These are phyloP conservation scores for Manacus vitellinus DNA, from an alignment of 2,113 vertebrate genomes.

Conservation along the genomic window DNA sequence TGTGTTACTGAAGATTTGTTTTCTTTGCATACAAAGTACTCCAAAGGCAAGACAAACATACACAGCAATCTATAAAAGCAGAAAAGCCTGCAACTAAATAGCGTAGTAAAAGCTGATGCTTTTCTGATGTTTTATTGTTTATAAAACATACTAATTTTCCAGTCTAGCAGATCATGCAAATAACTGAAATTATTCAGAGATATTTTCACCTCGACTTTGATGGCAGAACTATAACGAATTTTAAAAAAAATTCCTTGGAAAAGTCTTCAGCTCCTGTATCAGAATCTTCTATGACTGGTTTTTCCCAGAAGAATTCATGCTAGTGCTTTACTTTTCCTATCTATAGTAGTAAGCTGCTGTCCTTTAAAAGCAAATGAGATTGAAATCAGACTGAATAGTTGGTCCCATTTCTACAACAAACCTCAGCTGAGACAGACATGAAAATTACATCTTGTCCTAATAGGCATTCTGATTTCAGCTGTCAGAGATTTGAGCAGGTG, in stretches of 20 bases:
- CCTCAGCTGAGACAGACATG: not conserved
- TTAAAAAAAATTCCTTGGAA: not conserved
- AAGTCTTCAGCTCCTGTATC: not conserved
- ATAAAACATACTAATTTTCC: not conserved
- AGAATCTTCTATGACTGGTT: not conserved
- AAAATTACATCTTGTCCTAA: conserved; percentile 13
- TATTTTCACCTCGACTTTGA: not conserved
- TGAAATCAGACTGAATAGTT: not conserved
- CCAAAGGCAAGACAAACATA: not conserved
- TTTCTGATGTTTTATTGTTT: not conserved
- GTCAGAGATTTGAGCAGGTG: conserved; percentile 46
- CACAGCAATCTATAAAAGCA: not conserved
- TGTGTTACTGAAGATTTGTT: not conserved
- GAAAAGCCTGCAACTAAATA: not conserved
- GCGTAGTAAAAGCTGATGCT: not conserved
- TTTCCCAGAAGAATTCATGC: not conserved
- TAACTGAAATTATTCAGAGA: not conserved
- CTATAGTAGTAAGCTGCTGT: not conserved
- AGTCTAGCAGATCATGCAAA: not conserved
- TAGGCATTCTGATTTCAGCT: conserved; percentile 23
- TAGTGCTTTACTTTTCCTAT: not conserved
- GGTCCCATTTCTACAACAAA: not conserved
- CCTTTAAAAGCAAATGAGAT: not conserved
- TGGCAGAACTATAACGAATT: not conserved
- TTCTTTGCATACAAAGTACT: not conserved